Conservation (phyloP, 2,888 invertebrate genomes). For the Euspilapteryx auroguttella region DNA sequence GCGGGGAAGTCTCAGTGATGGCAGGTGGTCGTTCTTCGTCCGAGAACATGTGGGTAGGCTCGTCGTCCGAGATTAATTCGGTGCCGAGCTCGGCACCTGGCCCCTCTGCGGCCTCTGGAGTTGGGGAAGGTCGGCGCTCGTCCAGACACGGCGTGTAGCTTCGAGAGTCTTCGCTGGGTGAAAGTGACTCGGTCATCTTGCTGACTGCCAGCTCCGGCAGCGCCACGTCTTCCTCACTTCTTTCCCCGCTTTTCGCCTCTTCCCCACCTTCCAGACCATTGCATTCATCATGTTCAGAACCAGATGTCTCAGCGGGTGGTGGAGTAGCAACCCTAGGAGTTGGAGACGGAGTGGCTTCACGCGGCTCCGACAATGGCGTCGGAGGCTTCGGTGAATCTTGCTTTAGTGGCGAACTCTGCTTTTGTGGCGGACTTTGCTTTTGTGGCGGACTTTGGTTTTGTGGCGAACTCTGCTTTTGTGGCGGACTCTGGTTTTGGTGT, state of each 20-base stretch:
- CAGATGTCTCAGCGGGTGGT: slow-evolving; percentile 8
- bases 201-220: slow-evolving; percentile 10
- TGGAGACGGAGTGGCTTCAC: background rate
- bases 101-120: slow-evolving; percentile 29
- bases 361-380: slow-evolving; percentile 6
- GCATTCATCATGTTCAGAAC: no score
- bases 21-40: slow-evolving; percentile 56
- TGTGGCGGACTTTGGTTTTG: background rate
- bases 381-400: slow-evolving; percentile 7
- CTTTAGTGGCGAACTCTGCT: background rate
- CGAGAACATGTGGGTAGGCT: slow-evolving; percentile 66
- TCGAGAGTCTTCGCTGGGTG: slow-evolving; percentile 66
- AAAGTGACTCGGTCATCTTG: slow-evolving; percentile 66
- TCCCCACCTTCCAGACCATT: no score
- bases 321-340: slow-evolving; percentile 5
- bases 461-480: background rate
- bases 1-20: slow-evolving; percentile 34
- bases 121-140: slow-evolving; percentile 58
- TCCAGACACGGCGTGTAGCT: slow-evolving; percentile 75
- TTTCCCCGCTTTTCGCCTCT: slow-evolving; percentile 6
- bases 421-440: slow-evolving; percentile 1
- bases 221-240: slow-evolving; percentile 26
- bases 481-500: slow-evolving; percentile 5
- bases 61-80: slow-evolving; percentile 75
- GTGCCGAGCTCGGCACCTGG: slow-evolving; percentile 62